Base-by-base conservation (phyloP, 1,140 invertebrate species). In the Aphis gossypii region DNA sequence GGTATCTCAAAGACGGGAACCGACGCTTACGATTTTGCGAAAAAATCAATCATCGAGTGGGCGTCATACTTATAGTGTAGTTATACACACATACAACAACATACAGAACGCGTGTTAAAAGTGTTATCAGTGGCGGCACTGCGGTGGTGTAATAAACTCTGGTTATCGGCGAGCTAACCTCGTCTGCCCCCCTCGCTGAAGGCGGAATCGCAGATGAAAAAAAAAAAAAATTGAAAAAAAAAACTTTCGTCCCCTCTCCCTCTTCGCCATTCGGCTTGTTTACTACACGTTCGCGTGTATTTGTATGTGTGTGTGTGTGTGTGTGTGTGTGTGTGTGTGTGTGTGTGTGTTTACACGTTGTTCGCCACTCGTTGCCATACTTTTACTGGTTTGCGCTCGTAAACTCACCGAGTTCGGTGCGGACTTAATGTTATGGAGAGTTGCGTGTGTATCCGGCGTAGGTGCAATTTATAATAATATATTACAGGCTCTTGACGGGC, bases 101-200 rank as follows among this genome's bases (percentile, higher is more conserved):
- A 83, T 41, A 38, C 76, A 23, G 9, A 84, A 41, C 83, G 83
- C 38, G 41, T 83, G 21, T 38, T 83, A 41, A 41, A 25, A 23
- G 41, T 84, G 41, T 84, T 84, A 84, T 41, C 83, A 41, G 83
- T 38, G 9, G 23, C 25, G 25, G 56, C 60, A 30, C 35, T 25
- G 76, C n/a, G 76, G 35, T 18, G 35, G 82, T 41, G 83, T 84
- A 84, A 84, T 84, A 84, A 84, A 84, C 83, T 84, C 83, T 41
- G 83, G 83, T 84, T 84, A 84, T 84, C 83, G 21, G 41, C 41
- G 9, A 44, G 83, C 83, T 84, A 84, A 84, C 41, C 21, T 41
- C 41, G 41, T 23, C 82, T 41, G 23, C 23, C 21, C 23, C 0
- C 38, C 25, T 14, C 23, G 4, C 41, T 23, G 21, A 84, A 41